phyloP scores from a whole-genome alignment of 2,113 vertebrate species.

The Mormoops blainvillei region DNA sequence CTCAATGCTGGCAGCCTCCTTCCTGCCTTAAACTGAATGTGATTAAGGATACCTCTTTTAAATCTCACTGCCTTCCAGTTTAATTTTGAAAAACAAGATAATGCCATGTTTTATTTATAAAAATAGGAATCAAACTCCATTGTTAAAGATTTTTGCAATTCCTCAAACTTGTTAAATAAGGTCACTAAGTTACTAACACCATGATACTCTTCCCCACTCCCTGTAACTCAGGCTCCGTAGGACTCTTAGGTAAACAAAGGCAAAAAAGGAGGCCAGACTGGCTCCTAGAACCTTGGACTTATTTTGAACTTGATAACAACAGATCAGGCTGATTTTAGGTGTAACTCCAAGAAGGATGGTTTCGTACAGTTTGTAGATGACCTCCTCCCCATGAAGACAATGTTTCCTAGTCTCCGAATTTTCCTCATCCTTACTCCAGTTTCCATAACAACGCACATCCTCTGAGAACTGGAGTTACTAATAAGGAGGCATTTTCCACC shows the following conservation, averaged over 20 bases:
- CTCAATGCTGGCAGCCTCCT: background rate
- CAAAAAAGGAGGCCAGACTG: background rate
- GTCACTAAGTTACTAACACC: background rate
- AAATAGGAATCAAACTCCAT: background rate
- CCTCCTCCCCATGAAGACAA: background rate
- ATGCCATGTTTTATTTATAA: background rate
- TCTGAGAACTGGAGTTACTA: background rate
- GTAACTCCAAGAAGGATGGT: background rate
- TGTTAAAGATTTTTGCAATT: background rate
- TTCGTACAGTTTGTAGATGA: background rate
- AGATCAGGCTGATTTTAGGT: background rate
- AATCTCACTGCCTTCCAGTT: background rate
- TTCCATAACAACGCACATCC: constrained; percentile 30
- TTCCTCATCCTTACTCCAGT: background rate
- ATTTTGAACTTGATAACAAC: background rate
- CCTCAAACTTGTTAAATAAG: background rate
- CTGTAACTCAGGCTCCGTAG: background rate
- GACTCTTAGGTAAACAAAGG: background rate
- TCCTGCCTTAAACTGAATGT: background rate
- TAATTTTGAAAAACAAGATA: background rate
- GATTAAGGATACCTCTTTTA: background rate
- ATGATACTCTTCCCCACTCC: background rate
- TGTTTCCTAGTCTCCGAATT: background rate
- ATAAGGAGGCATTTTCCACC: background rate
- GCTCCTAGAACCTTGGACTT: background rate